A percentile compares a stretch with the other conserved stretches of the same genome.
phyloP scores from a whole-genome alignment of 2,888 invertebrate genomes.

The Pyrrhia umbra region DNA sequence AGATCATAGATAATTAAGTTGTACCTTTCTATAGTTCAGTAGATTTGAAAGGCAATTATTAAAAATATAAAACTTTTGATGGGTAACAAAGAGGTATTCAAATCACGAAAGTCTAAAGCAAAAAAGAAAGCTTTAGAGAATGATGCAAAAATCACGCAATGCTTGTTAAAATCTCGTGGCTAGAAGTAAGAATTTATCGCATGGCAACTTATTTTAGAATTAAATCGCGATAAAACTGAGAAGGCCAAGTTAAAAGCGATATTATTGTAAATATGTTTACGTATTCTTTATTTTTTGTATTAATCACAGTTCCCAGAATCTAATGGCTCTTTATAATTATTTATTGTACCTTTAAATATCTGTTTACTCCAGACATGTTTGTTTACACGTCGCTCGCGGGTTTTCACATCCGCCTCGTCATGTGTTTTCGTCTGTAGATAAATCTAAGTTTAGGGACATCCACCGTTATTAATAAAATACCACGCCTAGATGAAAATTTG shows the following conservation, averaged over 20 bases:
- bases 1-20: too few relatives aligned
- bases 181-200: conserved; percentile 17
- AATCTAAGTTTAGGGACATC: not conserved
- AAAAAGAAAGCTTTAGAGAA: conserved; percentile 38
- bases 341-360: conserved; percentile 9
- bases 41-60: too few relatives aligned
- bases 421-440: conserved; percentile 2
- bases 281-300: conserved; percentile 4
- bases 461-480: not conserved
- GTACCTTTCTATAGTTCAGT: too few relatives aligned
- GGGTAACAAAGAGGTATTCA: conserved; percentile 16
- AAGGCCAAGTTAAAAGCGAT: conserved; percentile 7
- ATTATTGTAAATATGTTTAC: not conserved
- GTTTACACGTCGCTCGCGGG: conserved; percentile 15
- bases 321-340: conserved; percentile 22
- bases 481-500: not conserved
- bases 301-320: conserved; percentile 6
- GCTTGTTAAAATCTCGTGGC: conserved; percentile 34
- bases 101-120: conserved; percentile 26
- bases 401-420: not conserved
- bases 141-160: conserved; percentile 38
- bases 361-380: conserved; percentile 8
- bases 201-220: conserved; percentile 17
- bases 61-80: conserved; percentile 9
- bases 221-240: conserved; percentile 6